Evolutionary conservation across 2,888 invertebrate genomes (phyloP), one percentile per base, ranked within the genome.

Genomic region (Petrolisthes cinctipes): DNA sequence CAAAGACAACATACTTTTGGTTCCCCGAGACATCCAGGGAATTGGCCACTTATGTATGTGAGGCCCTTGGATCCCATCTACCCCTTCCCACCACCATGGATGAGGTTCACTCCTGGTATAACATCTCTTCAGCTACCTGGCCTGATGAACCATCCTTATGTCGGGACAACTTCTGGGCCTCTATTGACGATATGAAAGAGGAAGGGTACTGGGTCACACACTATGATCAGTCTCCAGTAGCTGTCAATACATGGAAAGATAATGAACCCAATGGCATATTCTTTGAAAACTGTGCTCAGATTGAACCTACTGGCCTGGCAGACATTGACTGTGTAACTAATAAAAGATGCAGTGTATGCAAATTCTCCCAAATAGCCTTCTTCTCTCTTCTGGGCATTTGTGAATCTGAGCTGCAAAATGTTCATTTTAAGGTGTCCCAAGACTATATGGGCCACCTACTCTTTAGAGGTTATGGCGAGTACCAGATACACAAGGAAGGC

Each of bases 251-350:
- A 17, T 90, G 90, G 90, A 81, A 81, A 51, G 82, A 83, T 23
- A 86, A 84, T 54, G 90, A 90, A 73, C 90, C 90, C 14, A 90
- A 89, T 66, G 90, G 90, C 5, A 73, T 88, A 17, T 73, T 83
- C 20, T 90, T 82, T 56, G 90, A 90, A 78, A 90, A 88, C 84
- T 90, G 90, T 71, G 90, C 76, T n/a, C 71, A 78, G 37, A 86
- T 88, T n/a, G 88, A 86, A 9, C 51, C 61, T 4, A 57, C 53
- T n/a, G 90, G 90, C 51, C 20, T 89, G n/a, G 88, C 53, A n/a
- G 90, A 90, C 79, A 86, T 88, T 5, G 86, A 90, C 78, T 90
- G 90, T 51, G 17, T 79, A n/a, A 89, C 90, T 11, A 83, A 85
- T 37, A 76, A 80, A 14, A 71, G 80, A 37, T 90, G 90, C 76